Evolutionary conservation across 2,113 vertebrate species (phyloP), one percentile per base, ranked within the genome.

Genomic region (Macheiramphus alcinus): DNA sequence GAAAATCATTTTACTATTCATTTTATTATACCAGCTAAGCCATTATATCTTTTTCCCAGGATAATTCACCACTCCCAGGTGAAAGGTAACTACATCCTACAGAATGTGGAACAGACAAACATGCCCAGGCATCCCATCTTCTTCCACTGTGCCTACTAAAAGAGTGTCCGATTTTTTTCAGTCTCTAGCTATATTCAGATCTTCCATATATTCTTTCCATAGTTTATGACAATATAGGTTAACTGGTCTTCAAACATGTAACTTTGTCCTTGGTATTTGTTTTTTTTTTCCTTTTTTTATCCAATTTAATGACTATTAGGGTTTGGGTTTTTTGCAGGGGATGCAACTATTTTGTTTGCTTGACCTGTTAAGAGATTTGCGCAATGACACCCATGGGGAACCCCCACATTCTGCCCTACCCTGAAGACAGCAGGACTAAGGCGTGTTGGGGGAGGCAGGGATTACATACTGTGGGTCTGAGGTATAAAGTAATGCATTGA

Each of bases 371-470:
- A 61, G 52, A 11, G 47, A 45, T 20, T 53, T 72, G 29, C 0
- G 0, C 50, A 66, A 29, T 11, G 32, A n/a, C 19, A 47, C 9
- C 26, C 0, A 0, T 25, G 9, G 32, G 53, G 18, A 74, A 26
- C 11, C 16, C 21, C 40, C 17, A 8, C 32, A 4, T 50, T n/a
- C 55, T 61, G 36, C n/a, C 40, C 25, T 67, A 23, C 52, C 40
- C 47, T 36, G 42, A 58, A 56, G 58, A 61, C 71, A 20, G 20
- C 34, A 18, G 40, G 47, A 36, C 48, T 74, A 6, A 3, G 1
- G 14, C 21, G 22, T 6, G 6, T 4, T 34, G 19, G 16, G 25
- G 59, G 20, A 36, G 52, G 65, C 7, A 26, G 8, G n/a, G 27
- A 25, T 52, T 53, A 48, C 7, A 4, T 3, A 5, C 13, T 27